Evolutionary conservation across 2,113 vertebrate species (phyloP).

Genomic region (Anser cygnoides): DNA sequence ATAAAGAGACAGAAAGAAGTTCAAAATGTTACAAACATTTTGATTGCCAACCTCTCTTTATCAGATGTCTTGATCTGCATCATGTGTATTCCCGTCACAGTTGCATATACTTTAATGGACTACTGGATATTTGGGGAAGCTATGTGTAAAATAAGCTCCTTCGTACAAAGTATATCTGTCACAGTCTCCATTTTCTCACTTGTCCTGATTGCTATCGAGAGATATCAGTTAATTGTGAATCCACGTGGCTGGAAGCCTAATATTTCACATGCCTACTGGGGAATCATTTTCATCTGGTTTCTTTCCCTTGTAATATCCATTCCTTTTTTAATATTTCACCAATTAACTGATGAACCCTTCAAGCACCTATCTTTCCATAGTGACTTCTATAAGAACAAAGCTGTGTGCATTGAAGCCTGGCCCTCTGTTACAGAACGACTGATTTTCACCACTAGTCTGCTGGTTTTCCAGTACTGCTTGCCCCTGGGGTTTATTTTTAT

Average conservation of each 20-base stretch:
- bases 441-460: slow-evolving; percentile 75
- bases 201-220: slow-evolving; percentile 76
- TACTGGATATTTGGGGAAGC: slow-evolving; percentile 79
- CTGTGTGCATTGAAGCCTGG: slow-evolving; percentile 73
- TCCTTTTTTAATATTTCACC: slow-evolving; percentile 76
- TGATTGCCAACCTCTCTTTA: slow-evolving; percentile 79
- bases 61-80: slow-evolving; percentile 77
- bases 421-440: slow-evolving; percentile 70
- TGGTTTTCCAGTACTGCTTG: slow-evolving; percentile 77
- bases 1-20: slow-evolving; percentile 74
- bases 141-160: slow-evolving; percentile 77
- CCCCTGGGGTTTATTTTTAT: slow-evolving; percentile 78
- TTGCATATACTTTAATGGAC: slow-evolving; percentile 79
- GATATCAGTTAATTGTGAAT: slow-evolving; percentile 78
- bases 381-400: slow-evolving; percentile 67
- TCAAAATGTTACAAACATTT: slow-evolving; percentile 77
- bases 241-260: slow-evolving; percentile 78
- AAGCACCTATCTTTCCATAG: slow-evolving; percentile 65
- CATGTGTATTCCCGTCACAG: slow-evolving; percentile 77
- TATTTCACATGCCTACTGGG: slow-evolving; percentile 74
- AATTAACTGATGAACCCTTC: slow-evolving; percentile 77
- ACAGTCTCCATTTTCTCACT: slow-evolving; percentile 79
- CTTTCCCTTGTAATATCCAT: slow-evolving; percentile 72
- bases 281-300: slow-evolving; percentile 73
- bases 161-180: slow-evolving; percentile 75